Conservation (phyloP, 2,888 invertebrate species). For the Anthrax anthrax region DNA sequence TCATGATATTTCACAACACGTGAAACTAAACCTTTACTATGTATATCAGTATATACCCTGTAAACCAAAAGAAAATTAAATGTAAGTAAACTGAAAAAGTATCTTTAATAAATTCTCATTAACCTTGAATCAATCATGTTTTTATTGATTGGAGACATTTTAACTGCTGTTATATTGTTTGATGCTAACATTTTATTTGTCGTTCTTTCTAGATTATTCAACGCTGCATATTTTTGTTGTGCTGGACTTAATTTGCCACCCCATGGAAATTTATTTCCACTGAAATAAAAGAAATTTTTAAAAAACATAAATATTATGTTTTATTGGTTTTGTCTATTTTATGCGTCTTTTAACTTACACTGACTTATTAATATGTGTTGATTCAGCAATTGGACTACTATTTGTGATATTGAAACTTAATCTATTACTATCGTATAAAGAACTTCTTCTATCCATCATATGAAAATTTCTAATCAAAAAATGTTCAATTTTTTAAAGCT, state of each 20-base stretch:
- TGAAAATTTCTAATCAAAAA: too few relatives aligned
- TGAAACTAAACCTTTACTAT: constrained; percentile 38
- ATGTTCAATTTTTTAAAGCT: too few relatives aligned
- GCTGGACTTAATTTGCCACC: constrained; percentile 16
- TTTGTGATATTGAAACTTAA: constrained; percentile 23
- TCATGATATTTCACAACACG: constrained; percentile 38
- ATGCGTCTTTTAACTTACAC: constrained; percentile 16
- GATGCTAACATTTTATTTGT: neutral
- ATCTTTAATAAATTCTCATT: too few relatives aligned
- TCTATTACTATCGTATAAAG: constrained; percentile 7
- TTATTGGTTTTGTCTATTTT: neutral
- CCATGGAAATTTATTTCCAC: constrained; percentile 16
- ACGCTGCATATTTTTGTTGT: constrained; percentile 4
- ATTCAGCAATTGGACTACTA: constrained; percentile 26
- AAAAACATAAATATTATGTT: too few relatives aligned
- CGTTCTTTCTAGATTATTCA: neutral
- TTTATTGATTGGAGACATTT: constrained; percentile 9
- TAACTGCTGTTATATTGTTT: neutral
- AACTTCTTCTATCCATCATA: neutral
- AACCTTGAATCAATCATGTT: constrained; percentile 27
- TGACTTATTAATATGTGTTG: constrained; percentile 24
- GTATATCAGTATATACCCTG: constrained; percentile 36
- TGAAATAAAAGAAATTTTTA: constrained; percentile 1
- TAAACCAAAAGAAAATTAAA: neutral
- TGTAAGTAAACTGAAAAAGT: neutral